Percentiles rank a stretch among this genome's conserved stretches.
Conservation (phyloP, 2,797 vertebrate genomes). For the Syngnathus rostellatus region DNA sequence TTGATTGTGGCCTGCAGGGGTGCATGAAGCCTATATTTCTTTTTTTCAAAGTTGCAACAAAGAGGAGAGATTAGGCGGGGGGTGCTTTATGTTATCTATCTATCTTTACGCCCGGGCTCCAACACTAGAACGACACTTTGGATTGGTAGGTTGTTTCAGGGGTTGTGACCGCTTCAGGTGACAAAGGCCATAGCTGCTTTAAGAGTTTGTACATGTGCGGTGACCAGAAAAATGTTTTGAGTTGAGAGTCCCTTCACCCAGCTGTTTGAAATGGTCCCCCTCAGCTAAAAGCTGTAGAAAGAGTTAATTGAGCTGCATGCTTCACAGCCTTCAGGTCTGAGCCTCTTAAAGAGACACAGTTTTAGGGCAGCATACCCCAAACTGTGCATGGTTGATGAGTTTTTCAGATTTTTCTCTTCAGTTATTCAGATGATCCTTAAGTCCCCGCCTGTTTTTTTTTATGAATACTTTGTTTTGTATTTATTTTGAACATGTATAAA, state of each 20-base stretch:
- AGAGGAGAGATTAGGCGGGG: constrained; percentile 43
- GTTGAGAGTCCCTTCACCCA: constrained; percentile 41
- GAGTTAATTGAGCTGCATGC: constrained; percentile 73
- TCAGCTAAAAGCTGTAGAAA: constrained; percentile 44
- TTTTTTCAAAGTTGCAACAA: constrained; percentile 29
- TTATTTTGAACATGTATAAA: too few species aligned
- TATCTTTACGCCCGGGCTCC: constrained; percentile 33
- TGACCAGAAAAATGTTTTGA: constrained; percentile 49
- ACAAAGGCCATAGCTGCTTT: constrained; percentile 29
- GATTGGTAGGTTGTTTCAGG: constrained; percentile 39
- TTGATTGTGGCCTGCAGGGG: constrained; percentile 53
- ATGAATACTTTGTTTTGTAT: constrained; percentile 9
- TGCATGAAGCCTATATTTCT: constrained; percentile 38
- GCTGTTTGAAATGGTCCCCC: constrained; percentile 40
- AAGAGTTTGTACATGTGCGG: constrained; percentile 43
- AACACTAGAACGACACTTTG: constrained; percentile 20
- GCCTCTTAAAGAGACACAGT: constrained; percentile 45
- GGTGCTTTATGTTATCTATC: constrained; percentile 52
- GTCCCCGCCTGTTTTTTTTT: constrained; percentile 16
- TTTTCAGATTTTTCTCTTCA: constrained; percentile 39
- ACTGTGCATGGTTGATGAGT: constrained; percentile 62
- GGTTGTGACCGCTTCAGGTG: constrained; percentile 34
- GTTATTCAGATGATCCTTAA: constrained; percentile 60
- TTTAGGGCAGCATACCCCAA: constrained; percentile 33
- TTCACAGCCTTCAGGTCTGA: constrained; percentile 57